Base-by-base conservation (phyloP, 2,888 invertebrate species). In the Esperia sulphurella region DNA sequence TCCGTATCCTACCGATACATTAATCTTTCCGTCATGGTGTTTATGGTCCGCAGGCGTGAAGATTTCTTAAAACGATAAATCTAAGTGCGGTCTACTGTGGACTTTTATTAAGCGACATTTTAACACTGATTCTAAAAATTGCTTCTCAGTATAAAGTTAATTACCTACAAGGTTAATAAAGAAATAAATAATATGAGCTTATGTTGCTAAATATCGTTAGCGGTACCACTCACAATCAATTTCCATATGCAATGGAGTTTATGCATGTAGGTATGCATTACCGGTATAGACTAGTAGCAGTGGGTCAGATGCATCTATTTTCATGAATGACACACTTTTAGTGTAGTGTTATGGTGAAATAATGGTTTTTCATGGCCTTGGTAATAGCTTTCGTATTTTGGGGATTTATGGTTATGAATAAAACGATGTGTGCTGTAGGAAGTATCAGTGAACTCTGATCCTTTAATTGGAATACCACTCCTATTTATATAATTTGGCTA, bases 61-160 rank as follows among this genome's bases (percentile, higher is more conserved):
- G 69, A 71, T 71, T 58, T 64, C 55, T 63, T 58, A 59, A 53
- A 52, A 49, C 49, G 68, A 72, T 70, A 64, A 63, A 14, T 14
- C 29, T 38, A 35, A 44, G 13, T 33, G 33, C n/a, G 33, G 31
- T 43, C 39, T 13, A 14, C 13, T 39, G 39, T 39, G 2, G 39
- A 39, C 13, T 13, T 46, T 35, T 35, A 35, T 35, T 10, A 35
- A n/a, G n/a, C n/a, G 35, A n/a, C 10, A n/a, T 10, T 35, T n/a
- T 35, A 3, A 35, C 6, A n/a, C n/a, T 35, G 35, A 6, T 35
- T 35, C n/a, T 35, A n/a, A 35, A 35, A 35, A 35, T 35, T 35
- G n/a, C 6, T 35, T 35, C 35, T 35, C n/a, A 35, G 35, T 35
- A n/a, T n/a, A 35, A 35, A n/a, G 35, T 1, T 35, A 35, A n/a